Percentiles rank a stretch among this genome's conserved stretches.
Conservation (phyloP, 2,113 vertebrate genomes). For the Melanotaenia duboulayi region DNA sequence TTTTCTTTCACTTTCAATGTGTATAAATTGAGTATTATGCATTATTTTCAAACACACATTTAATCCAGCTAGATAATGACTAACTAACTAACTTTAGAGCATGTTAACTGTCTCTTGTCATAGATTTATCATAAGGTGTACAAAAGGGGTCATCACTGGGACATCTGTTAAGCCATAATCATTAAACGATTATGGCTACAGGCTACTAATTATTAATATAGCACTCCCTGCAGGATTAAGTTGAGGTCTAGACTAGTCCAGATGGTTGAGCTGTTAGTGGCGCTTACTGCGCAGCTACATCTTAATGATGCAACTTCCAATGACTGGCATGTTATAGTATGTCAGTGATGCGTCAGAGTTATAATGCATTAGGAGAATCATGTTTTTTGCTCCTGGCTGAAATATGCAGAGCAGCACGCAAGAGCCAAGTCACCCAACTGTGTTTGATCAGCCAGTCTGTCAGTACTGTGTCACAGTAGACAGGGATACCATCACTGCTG, state of each 20-base stretch:
- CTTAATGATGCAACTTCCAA: conserved; percentile 17
- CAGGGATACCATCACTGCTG: not conserved
- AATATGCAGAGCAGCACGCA: not conserved
- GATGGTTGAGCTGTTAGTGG: conserved; percentile 50
- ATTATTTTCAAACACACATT: not conserved
- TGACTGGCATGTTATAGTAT: conserved; percentile 1
- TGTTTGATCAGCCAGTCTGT: conserved; percentile 6
- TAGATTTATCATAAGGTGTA: not conserved
- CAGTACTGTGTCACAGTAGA: conserved; percentile 6
- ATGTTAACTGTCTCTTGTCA: not conserved
- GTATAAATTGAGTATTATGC: not conserved
- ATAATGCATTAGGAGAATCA: not conserved
- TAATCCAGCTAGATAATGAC: not conserved
- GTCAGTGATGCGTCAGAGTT: conserved; percentile 10
- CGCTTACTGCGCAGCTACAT: not conserved
- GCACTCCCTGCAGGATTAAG: conserved; percentile 39
- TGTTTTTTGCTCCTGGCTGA: conserved; percentile 8
- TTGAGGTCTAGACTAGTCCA: conserved; percentile 39
- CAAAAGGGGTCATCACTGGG: conserved; percentile 11
- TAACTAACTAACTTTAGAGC: no score
- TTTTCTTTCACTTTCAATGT: not conserved
- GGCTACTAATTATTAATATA: conserved; percentile 47
- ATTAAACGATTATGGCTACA: conserved; percentile 37
- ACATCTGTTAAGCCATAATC: not conserved
- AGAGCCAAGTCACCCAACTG: conserved; percentile 7